Conservation (phyloP, 30 jellyfish, hydroid and myxozoan genomes). For the Turritopsis rubra region DNA sequence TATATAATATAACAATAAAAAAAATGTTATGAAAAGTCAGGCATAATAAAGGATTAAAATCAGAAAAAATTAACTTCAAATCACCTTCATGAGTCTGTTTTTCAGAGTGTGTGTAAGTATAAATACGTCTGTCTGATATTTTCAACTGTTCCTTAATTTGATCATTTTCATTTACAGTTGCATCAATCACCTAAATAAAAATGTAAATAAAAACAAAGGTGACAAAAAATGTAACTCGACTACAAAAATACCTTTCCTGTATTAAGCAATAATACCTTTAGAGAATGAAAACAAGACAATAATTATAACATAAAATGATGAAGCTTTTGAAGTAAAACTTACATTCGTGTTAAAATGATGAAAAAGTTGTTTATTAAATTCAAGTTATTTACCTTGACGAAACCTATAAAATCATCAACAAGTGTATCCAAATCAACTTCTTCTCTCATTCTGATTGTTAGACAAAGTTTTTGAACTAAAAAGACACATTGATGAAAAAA, state of each 20-base stretch:
- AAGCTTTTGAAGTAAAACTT: too few species aligned
- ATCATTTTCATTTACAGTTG: slow-evolving; percentile 15
- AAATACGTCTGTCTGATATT: slow-evolving; percentile 14
- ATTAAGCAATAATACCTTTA: too few species aligned
- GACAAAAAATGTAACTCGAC: not conserved
- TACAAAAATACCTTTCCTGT: not conserved
- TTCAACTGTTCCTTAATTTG: slow-evolving; percentile 13
- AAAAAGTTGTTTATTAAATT: too few species aligned
- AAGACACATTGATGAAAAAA: too few species aligned
- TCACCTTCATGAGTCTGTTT: slow-evolving; percentile 23
- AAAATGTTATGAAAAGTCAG: not conserved
- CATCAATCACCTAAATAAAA: slow-evolving; percentile 10
- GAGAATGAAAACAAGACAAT: too few species aligned
- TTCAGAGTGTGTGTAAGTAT: slow-evolving; percentile 10
- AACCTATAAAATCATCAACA: not conserved
- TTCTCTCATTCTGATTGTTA: not conserved
- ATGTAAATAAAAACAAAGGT: too few species aligned
- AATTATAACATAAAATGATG: too few species aligned
- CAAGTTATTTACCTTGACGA: not conserved
- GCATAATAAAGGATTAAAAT: too few species aligned
- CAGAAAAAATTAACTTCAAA: not conserved
- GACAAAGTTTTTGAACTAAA: not conserved
- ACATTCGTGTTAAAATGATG: too few species aligned
- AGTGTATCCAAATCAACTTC: not conserved
- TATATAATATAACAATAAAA: too few species aligned